These are phyloP conservation scores for Panonychus citri DNA, from an alignment of 1,140 invertebrate genomes.

Conservation along the genomic window DNA sequence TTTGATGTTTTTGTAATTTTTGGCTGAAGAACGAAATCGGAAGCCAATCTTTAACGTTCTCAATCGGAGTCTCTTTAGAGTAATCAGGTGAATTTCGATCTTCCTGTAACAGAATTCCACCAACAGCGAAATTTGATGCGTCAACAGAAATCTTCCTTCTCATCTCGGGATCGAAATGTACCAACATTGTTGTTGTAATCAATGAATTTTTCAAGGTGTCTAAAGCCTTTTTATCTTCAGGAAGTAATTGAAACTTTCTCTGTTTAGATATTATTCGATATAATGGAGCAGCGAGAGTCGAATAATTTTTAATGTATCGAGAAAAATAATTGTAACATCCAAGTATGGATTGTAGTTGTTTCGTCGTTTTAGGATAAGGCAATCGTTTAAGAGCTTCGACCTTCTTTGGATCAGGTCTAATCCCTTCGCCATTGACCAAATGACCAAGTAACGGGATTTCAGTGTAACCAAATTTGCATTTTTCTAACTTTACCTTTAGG, in stretches of 20 bases:
- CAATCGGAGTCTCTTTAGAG: no score
- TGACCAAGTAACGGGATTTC: slow-evolving; percentile 20
- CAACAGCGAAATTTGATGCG: neutral
- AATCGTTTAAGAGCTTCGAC: slow-evolving; percentile 16
- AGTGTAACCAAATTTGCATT: no score
- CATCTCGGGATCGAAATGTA: neutral
- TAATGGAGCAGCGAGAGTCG: slow-evolving; percentile 19
- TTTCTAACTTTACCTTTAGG: slow-evolving; percentile 20
- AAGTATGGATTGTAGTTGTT: slow-evolving; percentile 23
- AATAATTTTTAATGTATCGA: no score
- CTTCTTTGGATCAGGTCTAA: slow-evolving; percentile 20
- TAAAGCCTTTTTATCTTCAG: neutral
- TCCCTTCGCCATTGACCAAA: slow-evolving; percentile 16
- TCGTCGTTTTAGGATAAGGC: slow-evolving; percentile 14
- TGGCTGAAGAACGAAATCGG: no score
- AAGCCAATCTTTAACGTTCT: no score
- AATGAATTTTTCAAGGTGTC: slow-evolving; percentile 13
- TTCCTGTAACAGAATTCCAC: neutral
- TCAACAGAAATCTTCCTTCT: neutral
- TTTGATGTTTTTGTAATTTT: no score
- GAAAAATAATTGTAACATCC: no score
- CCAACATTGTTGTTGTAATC: neutral
- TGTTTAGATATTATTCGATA: slow-evolving; percentile 12
- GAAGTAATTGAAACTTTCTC: neutral
- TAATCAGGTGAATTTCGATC: no score